phyloP scores from a whole-genome alignment of 2,113 vertebrate species.

The Bujurquina vittata region DNA sequence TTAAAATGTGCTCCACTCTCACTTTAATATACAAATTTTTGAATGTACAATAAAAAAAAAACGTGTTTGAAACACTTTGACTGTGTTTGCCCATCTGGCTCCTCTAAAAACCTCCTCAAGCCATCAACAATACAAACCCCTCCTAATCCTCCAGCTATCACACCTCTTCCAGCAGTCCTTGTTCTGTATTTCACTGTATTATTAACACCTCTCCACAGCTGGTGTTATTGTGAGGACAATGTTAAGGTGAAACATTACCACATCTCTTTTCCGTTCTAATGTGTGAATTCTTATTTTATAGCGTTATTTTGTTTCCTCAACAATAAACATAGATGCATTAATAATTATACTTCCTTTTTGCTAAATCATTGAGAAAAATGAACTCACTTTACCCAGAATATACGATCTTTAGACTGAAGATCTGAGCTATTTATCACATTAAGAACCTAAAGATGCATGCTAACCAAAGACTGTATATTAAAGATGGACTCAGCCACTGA shows the following conservation, averaged over 20 bases:
- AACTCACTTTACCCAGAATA: neutral
- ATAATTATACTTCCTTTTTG: neutral
- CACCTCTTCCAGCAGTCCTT: constrained; percentile 25
- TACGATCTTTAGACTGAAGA: neutral
- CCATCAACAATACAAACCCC: constrained; percentile 29
- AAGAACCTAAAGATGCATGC: neutral
- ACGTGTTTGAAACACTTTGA: constrained; percentile 14
- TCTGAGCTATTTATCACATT: neutral
- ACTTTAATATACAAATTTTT: neutral
- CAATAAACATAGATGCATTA: neutral
- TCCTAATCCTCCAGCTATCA: constrained; percentile 41
- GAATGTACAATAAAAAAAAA: neutral
- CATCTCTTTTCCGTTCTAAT: neutral
- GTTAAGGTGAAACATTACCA: constrained; percentile 18
- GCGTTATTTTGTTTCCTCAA: neutral
- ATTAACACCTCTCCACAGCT: constrained; percentile 62
- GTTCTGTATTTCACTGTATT: constrained; percentile 23
- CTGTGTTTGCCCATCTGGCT: neutral
- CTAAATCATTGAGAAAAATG: neutral
- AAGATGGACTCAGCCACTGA: neutral
- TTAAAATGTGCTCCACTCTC: neutral
- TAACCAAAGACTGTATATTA: neutral
- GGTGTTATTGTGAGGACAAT: constrained; percentile 30
- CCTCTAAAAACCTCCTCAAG: constrained; percentile 19
- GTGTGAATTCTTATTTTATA: constrained; percentile 26